Evolutionary conservation across 2,888 invertebrate species (phyloP).

Genomic region (Tinea pellionella): DNA sequence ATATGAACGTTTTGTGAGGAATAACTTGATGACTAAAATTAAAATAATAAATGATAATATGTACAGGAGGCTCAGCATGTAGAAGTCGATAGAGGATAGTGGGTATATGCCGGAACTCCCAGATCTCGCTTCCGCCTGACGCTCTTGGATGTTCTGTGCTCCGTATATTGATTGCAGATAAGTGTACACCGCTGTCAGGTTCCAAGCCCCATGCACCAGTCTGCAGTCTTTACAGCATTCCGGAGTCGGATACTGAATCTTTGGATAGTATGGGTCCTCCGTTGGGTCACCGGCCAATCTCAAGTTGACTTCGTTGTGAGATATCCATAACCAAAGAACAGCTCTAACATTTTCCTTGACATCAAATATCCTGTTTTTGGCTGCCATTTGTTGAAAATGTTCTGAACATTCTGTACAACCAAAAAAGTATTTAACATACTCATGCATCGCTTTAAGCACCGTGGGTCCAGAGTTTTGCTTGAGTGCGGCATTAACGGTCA

Average conservation of each 20-base stretch:
- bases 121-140: conserved; percentile 25
- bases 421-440: conserved; percentile 92
- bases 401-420: conserved; percentile 91
- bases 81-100: conserved; percentile 77
- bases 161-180: conserved; percentile 70
- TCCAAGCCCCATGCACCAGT: conserved; percentile 69
- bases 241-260: conserved; percentile 86
- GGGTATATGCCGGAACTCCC: conserved; percentile 46
- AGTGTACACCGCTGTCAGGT: conserved; percentile 70
- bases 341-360: conserved; percentile 79
- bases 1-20: conserved; percentile 76
- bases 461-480: conserved; percentile 67
- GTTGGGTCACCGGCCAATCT: conserved; percentile 86
- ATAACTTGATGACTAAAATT: conserved; percentile 79
- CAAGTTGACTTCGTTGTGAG: conserved; percentile 93
- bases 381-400: conserved; percentile 91
- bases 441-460: conserved; percentile 85
- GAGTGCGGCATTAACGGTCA: conserved; percentile 82
- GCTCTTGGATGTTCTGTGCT: conserved; percentile 33
- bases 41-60: conserved; percentile 80
- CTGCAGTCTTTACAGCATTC: conserved; percentile 77
- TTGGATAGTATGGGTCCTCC: conserved; percentile 91
- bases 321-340: conserved; percentile 93
- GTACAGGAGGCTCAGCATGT: conserved; percentile 81
- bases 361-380: conserved; percentile 74